Percentiles rank a stretch among this genome's conserved stretches.
phyloP scores from a whole-genome alignment of 2,797 vertebrate species.

The Hydrolagus colliei region DNA sequence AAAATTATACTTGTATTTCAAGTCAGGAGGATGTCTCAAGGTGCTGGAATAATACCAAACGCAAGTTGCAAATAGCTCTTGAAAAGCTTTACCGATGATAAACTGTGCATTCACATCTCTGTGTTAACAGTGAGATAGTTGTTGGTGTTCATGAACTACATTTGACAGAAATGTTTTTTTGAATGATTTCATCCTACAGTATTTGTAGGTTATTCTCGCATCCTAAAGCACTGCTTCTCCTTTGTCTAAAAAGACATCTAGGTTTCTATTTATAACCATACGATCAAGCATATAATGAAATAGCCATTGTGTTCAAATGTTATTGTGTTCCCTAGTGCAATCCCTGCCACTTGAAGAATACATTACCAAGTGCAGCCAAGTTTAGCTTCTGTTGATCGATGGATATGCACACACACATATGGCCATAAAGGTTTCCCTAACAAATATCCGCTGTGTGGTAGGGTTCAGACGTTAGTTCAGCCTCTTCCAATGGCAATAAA shows the following conservation, averaged over 20 bases:
- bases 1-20: too few species aligned
- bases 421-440: neutral
- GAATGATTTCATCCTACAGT: constrained; percentile 1
- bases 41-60: too few species aligned
- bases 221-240: neutral
- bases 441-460: neutral
- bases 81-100: neutral
- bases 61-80: neutral
- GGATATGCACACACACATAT: neutral
- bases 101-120: neutral
- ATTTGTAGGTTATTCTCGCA: neutral
- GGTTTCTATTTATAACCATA: too few species aligned
- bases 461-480: neutral
- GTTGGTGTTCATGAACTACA: neutral
- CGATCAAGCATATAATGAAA: neutral
- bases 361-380: neutral
- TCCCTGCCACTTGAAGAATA: neutral
- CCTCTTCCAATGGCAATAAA: constrained; percentile 33
- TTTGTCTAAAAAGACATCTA: too few species aligned
- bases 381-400: constrained; percentile 2
- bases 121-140: neutral
- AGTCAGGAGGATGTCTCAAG: too few species aligned
- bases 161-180: neutral
- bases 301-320: neutral
- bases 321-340: too few species aligned